phyloP scores from a whole-genome alignment of 2,888 invertebrate genomes.

The Lithophane socia region DNA sequence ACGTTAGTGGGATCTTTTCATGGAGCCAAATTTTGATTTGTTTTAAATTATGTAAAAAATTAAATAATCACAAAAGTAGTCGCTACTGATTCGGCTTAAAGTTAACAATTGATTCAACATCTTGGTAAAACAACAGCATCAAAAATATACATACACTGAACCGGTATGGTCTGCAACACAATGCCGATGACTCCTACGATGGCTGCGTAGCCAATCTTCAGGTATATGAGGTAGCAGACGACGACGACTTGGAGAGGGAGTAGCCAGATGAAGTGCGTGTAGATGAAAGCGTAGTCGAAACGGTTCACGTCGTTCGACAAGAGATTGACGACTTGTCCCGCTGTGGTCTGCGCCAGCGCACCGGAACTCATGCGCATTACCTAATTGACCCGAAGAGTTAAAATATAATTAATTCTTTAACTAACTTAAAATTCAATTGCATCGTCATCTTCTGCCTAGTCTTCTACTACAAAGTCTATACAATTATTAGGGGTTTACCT shows the following conservation, averaged over 20 bases:
- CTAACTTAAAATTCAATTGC: neutral
- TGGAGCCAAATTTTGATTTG: neutral
- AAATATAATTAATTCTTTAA: neutral
- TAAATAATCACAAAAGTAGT: conserved; percentile 17
- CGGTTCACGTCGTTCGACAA: conserved; percentile 98
- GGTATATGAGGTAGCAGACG: conserved; percentile 95
- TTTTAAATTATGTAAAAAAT: conserved; percentile 3
- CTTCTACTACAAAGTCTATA: neutral
- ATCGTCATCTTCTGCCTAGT: neutral
- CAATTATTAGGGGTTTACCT: neutral
- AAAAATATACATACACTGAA: conserved; percentile 92
- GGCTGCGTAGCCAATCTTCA: conserved; percentile 93
- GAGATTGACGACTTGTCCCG: conserved; percentile 97
- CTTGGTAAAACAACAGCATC: conserved; percentile 41
- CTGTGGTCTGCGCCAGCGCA: conserved; percentile 96
- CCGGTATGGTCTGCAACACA: conserved; percentile 94
- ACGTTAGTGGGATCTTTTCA: too few species aligned
- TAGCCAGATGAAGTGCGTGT: conserved; percentile 96
- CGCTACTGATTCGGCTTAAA: neutral
- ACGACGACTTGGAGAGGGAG: conserved; percentile 93
- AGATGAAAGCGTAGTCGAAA: conserved; percentile 96
- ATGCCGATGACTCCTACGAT: conserved; percentile 95
- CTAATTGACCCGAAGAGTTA: conserved; percentile 68
- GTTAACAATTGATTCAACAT: conserved; percentile 33
- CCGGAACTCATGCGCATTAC: conserved; percentile 93